phyloP scores from a whole-genome alignment of 2,113 vertebrate species.

The Amazona guildingii region DNA sequence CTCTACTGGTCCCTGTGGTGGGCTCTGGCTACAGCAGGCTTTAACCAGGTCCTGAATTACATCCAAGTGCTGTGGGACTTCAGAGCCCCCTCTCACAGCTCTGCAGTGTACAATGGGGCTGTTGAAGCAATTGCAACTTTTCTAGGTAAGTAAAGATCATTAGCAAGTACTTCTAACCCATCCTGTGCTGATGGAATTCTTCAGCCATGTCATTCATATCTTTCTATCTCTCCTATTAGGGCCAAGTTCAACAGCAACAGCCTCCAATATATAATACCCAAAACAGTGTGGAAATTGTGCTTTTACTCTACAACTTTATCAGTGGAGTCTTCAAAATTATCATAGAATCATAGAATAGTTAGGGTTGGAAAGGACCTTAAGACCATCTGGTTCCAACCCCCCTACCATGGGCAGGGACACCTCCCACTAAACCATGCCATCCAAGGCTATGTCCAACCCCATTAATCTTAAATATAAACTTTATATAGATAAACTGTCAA shows the following conservation, averaged over 20 bases:
- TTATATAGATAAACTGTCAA: background rate
- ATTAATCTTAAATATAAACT: no score
- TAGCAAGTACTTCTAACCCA: background rate
- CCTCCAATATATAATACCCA: background rate
- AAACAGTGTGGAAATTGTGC: background rate
- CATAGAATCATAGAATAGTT: no score
- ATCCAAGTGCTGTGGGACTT: slow-evolving; percentile 85
- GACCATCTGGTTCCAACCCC: no score
- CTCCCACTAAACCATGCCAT: no score
- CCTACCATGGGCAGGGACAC: no score
- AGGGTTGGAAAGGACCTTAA: no score
- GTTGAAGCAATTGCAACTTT: slow-evolving; percentile 89
- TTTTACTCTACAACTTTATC: background rate
- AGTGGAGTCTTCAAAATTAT: background rate
- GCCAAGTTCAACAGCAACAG: background rate
- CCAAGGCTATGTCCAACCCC: no score
- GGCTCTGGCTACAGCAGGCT: slow-evolving; percentile 90
- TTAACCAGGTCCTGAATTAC: slow-evolving; percentile 87
- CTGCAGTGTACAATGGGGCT: slow-evolving; percentile 85
- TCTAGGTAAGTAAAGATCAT: slow-evolving; percentile 75
- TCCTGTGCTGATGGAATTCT: background rate
- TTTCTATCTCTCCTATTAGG: background rate
- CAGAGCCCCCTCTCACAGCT: slow-evolving; percentile 81
- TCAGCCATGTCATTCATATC: background rate
- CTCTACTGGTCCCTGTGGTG: slow-evolving; percentile 94